phyloP scores from a whole-genome alignment of 2,113 vertebrate species.

The Thunnus maccoyii region DNA sequence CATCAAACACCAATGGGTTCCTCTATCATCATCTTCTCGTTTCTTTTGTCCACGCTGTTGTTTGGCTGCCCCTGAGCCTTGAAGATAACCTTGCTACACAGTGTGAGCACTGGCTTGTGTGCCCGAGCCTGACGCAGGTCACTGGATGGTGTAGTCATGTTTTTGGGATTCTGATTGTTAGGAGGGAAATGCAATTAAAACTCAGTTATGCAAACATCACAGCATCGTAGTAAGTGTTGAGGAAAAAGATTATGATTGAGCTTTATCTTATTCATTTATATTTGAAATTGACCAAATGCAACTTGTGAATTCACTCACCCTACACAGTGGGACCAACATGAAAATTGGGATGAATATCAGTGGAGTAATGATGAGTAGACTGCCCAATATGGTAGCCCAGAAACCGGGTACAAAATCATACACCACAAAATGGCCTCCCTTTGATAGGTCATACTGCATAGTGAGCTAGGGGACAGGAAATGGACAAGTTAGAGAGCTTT shows the following conservation, averaged over 20 bases:
- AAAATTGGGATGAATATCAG: conserved; percentile 81
- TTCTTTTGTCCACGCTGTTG: not conserved
- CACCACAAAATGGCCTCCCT: fast-evolving
- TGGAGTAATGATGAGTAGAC: conserved; percentile 68
- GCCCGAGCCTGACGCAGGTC: conserved; percentile 80
- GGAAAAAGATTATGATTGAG: not conserved
- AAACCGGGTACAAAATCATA: not conserved
- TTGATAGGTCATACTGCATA: conserved; percentile 51
- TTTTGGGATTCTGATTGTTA: conserved; percentile 38
- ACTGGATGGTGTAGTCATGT: conserved; percentile 69
- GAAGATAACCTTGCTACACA: conserved; percentile 67
- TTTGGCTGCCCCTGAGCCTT: not conserved
- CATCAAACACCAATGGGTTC: conserved; percentile 61
- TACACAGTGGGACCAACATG: conserved; percentile 60
- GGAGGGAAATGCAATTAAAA: conserved; percentile 7
- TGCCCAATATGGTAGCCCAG: not conserved
- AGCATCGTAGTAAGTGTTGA: not conserved
- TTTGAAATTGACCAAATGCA: not conserved
- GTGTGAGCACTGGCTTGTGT: conserved; percentile 73
- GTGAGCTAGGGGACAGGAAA: conserved; percentile 63
- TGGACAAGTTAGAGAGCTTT: not conserved
- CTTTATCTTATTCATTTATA: not conserved
- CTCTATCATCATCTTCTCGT: conserved; percentile 50
- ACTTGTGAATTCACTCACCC: conserved; percentile 64
- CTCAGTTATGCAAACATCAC: not conserved